Evolutionary conservation across 2,797 vertebrate genomes (phyloP), one percentile per base, ranked within the genome.

Genomic region (Emys orbicularis): DNA sequence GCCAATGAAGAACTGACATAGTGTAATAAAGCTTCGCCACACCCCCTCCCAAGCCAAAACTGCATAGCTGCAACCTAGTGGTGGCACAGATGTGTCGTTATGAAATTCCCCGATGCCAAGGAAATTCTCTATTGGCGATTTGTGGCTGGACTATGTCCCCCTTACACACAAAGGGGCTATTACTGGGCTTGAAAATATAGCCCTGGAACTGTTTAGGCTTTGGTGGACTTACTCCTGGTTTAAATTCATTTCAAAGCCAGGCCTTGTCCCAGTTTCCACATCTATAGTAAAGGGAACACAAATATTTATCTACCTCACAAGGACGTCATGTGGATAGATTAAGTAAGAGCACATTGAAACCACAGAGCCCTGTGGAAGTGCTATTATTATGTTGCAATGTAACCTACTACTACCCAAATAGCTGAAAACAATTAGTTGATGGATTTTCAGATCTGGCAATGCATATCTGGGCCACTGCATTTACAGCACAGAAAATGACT

Each of bases 321-420:
- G 6, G 86, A 89, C 83, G 44, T 65, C 81, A 95, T 72, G 37
- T 68, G 65, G 65, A 11, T 19, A 68, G 18, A 53, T 53, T 79
- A 77, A 94, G 92, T 79, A 90, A 88, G 12, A 12, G 13, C 84
- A 31, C 56, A 25, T 68, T 72, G 59, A 88, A 86, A 91, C 81
- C 34, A 68, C n/a, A 68, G 59, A 65, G 34, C 15, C 59, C 59
- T 37, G n/a, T 68, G n/a, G 18, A 68, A 68, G 19, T 37, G 37
- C n/a, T 72, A 37, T 72, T 80, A 15, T 9, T 91, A 68, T 0
- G 5, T n/a, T 53, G 34, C 37, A 89, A 90, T 90, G n/a, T 21
- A 89, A 50, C 1, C 27, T 52, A 44, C 8, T 12, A n/a, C 74
- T 47, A 49, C 2, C 41, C 3, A 1, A n/a, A 19, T 50, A 11